Conservation (phyloP, 1,140 invertebrate species). For the Sipha flava region DNA sequence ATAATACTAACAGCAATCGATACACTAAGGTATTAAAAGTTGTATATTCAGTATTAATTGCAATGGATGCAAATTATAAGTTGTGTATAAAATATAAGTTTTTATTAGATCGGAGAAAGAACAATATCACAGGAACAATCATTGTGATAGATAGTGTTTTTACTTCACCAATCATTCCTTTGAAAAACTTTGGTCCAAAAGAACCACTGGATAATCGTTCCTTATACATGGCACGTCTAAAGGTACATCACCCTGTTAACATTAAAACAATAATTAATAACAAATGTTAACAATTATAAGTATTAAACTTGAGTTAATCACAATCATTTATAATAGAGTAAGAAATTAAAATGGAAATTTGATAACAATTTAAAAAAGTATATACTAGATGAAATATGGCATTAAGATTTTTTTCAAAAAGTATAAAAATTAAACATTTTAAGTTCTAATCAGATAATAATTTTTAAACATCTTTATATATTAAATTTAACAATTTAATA, state of each 20-base stretch:
- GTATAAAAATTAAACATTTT: too few species aligned
- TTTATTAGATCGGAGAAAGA: neutral
- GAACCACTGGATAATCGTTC: slow-evolving; percentile 13
- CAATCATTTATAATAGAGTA: too few species aligned
- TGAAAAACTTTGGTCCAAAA: neutral
- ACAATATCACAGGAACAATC: neutral
- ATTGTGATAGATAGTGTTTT: neutral
- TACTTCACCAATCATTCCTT: neutral
- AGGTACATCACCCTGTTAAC: slow-evolving; percentile 5
- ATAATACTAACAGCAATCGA: too few species aligned
- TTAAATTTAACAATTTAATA: too few species aligned
- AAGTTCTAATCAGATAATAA: too few species aligned
- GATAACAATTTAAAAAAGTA: neutral
- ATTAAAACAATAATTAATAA: neutral
- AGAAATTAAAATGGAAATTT: neutral
- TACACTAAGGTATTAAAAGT: too few species aligned
- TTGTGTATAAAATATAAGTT: too few species aligned
- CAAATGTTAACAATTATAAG: neutral
- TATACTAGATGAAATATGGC: too few species aligned
- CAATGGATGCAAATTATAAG: too few species aligned
- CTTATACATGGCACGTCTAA: slow-evolving; percentile 5
- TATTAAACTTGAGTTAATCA: neutral
- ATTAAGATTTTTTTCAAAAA: too few species aligned
- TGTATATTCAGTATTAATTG: too few species aligned
- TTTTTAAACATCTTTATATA: too few species aligned